These are phyloP conservation scores for Oxytorus armatus DNA, from an alignment of 2,888 invertebrate genomes.

Conservation along the genomic window DNA sequence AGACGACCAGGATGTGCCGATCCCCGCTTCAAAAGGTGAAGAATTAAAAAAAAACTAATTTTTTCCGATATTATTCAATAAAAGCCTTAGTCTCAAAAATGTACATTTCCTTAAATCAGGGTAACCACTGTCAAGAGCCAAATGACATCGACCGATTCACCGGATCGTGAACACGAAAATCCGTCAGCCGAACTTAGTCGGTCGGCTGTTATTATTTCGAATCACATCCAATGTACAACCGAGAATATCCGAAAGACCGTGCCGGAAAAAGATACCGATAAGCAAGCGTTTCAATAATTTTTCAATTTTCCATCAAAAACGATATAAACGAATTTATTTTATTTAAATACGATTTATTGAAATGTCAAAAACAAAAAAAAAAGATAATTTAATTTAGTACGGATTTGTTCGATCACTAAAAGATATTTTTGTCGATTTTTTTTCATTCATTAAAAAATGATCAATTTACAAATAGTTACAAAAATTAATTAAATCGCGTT, in stretches of 20 bases:
- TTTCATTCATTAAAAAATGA: too few species aligned
- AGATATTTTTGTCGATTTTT: too few species aligned
- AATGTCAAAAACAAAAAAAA: not conserved
- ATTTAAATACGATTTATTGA: too few species aligned
- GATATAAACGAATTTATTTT: not conserved
- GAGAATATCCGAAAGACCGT: constrained; percentile 61
- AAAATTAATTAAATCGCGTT: too few species aligned
- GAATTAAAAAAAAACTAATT: too few species aligned
- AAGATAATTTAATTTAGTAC: not conserved
- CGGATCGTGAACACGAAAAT: constrained; percentile 63
- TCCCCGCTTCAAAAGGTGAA: constrained; percentile 80
- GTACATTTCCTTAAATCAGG: constrained; percentile 54
- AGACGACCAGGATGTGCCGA: constrained; percentile 77
- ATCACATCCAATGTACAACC: constrained; percentile 52
- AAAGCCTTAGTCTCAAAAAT: too few species aligned
- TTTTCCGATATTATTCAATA: too few species aligned
- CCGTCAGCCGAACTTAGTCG: constrained; percentile 60
- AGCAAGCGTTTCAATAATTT: constrained; percentile 55
- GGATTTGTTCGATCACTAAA: not conserved
- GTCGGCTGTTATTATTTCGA: constrained; percentile 57
- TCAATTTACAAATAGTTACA: not conserved
- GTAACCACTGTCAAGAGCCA: constrained; percentile 71
- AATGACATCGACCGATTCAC: constrained; percentile 66
- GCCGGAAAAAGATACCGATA: constrained; percentile 67
- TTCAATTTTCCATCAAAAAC: not conserved